Evolutionary conservation across 2,113 vertebrate species (phyloP).

Genomic region (Calonectris borealis): DNA sequence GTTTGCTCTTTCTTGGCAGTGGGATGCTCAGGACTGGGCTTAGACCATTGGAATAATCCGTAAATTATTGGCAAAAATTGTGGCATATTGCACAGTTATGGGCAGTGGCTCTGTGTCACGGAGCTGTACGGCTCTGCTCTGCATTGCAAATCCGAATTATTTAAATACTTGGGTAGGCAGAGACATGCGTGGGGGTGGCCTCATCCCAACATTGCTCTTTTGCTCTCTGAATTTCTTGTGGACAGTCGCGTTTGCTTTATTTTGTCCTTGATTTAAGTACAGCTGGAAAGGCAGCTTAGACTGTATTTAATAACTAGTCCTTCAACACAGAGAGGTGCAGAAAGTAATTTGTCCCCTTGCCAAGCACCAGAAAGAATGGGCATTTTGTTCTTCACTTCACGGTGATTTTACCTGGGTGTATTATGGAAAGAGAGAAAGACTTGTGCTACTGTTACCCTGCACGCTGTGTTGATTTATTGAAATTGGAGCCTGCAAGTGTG

Average conservation of each 20-base stretch:
- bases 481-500: slow-evolving; percentile 78
- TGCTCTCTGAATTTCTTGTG: not conserved
- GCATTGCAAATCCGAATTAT: not conserved
- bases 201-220: not conserved
- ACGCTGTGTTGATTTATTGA: slow-evolving; percentile 80
- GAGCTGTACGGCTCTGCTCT: not conserved
- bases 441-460: slow-evolving; percentile 69
- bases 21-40: not conserved
- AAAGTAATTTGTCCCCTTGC: slow-evolving; percentile 81
- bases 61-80: not conserved
- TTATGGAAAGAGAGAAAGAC: slow-evolving; percentile 67
- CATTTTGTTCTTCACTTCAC: slow-evolving; percentile 77
- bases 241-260: not conserved
- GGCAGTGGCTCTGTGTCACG: not conserved
- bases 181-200: not conserved
- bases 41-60: not conserved
- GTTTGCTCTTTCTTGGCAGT: not conserved
- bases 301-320: slow-evolving; percentile 72
- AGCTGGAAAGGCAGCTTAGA: slow-evolving; percentile 71
- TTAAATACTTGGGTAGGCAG: not conserved
- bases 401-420: slow-evolving; percentile 78
- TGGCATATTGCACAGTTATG: fast-evolving
- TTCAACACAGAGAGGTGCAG: slow-evolving; percentile 76
- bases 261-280: slow-evolving; percentile 61
- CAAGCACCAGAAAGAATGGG: slow-evolving; percentile 80